Percentiles rank a stretch among this genome's conserved stretches.
Conservation (phyloP, 2,888 invertebrate species). For the Standfussiana lucernea region DNA sequence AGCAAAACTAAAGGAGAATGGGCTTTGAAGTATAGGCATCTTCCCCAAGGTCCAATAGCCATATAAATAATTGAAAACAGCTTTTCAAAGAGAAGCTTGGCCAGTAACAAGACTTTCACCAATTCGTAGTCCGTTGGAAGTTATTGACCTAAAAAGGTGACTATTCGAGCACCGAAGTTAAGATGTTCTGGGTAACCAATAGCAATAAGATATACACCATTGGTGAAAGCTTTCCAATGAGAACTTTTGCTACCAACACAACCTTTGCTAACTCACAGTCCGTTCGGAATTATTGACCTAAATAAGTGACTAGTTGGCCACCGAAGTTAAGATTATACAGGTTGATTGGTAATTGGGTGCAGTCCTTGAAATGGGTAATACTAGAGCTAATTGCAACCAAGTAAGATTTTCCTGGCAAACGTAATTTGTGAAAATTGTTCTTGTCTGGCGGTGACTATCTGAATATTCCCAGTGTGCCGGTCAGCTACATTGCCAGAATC, state of each 20-base stretch:
- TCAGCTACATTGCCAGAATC: too few species aligned
- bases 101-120: background rate
- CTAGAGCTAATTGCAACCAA: too few species aligned
- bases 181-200: background rate
- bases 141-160: too few species aligned
- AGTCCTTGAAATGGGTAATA: too few species aligned
- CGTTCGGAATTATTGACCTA: background rate
- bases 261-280: background rate
- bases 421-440: background rate
- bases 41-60: background rate
- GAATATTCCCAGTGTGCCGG: too few species aligned
- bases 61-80: background rate
- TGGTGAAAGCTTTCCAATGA: background rate
- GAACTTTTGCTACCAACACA: background rate
- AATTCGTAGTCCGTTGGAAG: background rate
- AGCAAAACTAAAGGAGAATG: background rate
- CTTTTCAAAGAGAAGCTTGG: background rate
- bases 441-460: too few species aligned
- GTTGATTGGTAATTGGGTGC: too few species aligned
- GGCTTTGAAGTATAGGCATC: background rate
- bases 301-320: background rate
- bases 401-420: too few species aligned
- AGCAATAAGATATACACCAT: background rate
- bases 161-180: background rate
- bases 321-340: background rate